Evolutionary conservation across 2,888 invertebrate species (phyloP).

Genomic region (Napeogenes sylphis): DNA sequence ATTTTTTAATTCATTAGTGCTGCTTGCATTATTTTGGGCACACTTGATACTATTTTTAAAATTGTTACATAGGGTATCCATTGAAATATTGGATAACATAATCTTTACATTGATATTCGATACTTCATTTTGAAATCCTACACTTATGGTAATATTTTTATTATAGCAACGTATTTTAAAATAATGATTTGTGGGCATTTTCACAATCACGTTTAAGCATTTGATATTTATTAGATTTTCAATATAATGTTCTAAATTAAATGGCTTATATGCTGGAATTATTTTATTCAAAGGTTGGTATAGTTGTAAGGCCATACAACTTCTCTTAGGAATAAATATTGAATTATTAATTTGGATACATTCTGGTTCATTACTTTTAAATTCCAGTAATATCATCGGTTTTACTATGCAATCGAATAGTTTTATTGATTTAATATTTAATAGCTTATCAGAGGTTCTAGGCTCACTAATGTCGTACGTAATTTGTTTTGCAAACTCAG

Average conservation of each 20-base stretch:
- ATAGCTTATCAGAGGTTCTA: neutral
- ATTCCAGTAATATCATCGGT: neutral
- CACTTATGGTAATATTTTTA: neutral
- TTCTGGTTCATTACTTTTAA: neutral
- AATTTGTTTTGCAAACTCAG: conserved; percentile 5
- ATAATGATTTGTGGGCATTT: neutral
- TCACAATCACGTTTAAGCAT: neutral
- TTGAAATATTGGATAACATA: neutral
- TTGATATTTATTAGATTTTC: neutral
- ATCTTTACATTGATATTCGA: neutral
- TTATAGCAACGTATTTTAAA: neutral
- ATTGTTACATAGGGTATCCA: neutral
- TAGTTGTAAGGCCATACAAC: conserved; percentile 38
- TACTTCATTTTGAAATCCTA: neutral
- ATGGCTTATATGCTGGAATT: conserved; percentile 15
- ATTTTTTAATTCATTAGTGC: neutral
- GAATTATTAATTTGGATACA: neutral
- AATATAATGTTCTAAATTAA: conserved; percentile 7
- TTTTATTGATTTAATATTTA: neutral
- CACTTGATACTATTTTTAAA: neutral
- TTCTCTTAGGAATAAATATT: neutral
- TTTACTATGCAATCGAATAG: neutral
- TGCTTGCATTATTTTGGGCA: neutral
- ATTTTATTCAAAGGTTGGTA: conserved; percentile 31
- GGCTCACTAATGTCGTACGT: neutral